These are phyloP conservation scores for Drosophila testacea DNA, from an alignment of 2,888 invertebrate genomes.

Conservation along the genomic window DNA sequence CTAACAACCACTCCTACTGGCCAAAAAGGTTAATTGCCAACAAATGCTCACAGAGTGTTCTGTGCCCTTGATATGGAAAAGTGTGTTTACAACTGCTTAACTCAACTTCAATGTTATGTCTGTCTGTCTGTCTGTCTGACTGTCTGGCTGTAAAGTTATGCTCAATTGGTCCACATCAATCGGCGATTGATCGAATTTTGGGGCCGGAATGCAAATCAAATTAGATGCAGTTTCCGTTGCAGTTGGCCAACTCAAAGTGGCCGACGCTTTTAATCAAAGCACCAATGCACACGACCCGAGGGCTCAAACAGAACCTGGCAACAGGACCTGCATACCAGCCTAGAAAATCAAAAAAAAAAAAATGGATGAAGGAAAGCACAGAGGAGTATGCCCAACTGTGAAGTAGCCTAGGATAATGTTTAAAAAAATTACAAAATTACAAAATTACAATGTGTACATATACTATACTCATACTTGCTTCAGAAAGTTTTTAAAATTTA, in stretches of 20 bases:
- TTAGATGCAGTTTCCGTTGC: constrained; percentile 47
- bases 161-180: constrained; percentile 26
- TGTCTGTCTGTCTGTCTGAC: not conserved
- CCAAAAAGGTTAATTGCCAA: constrained; percentile 66
- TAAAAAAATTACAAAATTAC: no score
- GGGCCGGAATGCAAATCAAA: constrained; percentile 65
- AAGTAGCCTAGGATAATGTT: not conserved
- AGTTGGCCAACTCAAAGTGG: constrained; percentile 47
- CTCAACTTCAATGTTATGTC: constrained; percentile 3
- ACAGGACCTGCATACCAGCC: constrained; percentile 4
- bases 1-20: not conserved
- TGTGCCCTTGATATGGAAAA: not conserved
- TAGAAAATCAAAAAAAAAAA: not conserved
- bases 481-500: no score
- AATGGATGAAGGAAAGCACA: not conserved
- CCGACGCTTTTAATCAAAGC: constrained; percentile 70
- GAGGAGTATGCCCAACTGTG: not conserved
- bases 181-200: constrained; percentile 35
- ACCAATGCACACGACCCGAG: constrained; percentile 34
- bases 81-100: constrained; percentile 10
- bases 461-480: no score
- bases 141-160: constrained; percentile 25
- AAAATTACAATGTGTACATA: no score
- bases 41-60: constrained; percentile 15
- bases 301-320: constrained; percentile 18